These are phyloP conservation scores for Planiliza haematocheilus DNA, from an alignment of 2,113 vertebrate genomes.

Conservation along the genomic window DNA sequence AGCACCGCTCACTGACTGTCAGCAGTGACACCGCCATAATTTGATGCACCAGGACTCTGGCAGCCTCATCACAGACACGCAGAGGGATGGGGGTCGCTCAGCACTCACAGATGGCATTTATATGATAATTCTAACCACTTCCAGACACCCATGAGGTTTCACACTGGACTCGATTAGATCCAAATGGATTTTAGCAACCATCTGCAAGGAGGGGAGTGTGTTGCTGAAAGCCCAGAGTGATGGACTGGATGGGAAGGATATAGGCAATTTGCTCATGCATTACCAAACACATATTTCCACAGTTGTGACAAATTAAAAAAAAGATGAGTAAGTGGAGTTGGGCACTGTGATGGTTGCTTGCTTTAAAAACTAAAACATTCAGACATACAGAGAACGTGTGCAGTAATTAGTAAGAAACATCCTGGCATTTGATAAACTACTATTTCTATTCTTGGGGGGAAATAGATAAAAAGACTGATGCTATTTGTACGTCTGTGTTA, in stretches of 20 bases:
- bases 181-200: slow-evolving; percentile 73
- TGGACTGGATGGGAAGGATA: slow-evolving; percentile 53
- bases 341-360: neutral
- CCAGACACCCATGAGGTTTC: slow-evolving; percentile 67
- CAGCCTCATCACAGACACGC: slow-evolving; percentile 73
- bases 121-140: slow-evolving; percentile 79
- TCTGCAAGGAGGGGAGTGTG: slow-evolving; percentile 61
- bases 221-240: slow-evolving; percentile 53
- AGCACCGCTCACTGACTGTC: slow-evolving; percentile 59
- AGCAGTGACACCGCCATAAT: slow-evolving; percentile 70
- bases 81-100: slow-evolving; percentile 52
- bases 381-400: neutral
- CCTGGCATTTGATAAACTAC: neutral
- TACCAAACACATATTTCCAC: slow-evolving; percentile 52
- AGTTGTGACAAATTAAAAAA: slow-evolving; percentile 11
- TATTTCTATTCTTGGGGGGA: neutral
- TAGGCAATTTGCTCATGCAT: slow-evolving; percentile 66
- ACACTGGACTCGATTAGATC: slow-evolving; percentile 72
- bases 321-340: neutral
- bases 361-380: slow-evolving; percentile 1
- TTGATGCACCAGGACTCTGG: slow-evolving; percentile 70
- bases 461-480: neutral
- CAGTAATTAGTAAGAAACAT: neutral
- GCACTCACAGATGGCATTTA: slow-evolving; percentile 78
- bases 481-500: neutral